Evolutionary conservation across 2,113 vertebrate species (phyloP).

Genomic region (Ondatra zibethicus): DNA sequence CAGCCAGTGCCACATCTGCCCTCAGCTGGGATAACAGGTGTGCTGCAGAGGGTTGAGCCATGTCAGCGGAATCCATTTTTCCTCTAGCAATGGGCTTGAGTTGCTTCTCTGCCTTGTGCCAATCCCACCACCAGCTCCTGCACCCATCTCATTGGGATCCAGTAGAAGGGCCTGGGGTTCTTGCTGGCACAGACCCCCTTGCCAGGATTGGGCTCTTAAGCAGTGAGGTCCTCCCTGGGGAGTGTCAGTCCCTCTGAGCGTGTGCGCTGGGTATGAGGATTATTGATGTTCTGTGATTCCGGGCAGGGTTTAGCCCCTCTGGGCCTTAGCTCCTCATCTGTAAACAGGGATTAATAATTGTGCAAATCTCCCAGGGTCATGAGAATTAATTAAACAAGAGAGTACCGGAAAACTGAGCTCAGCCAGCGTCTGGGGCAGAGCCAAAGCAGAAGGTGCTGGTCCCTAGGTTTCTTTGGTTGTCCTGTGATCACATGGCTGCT

Average conservation of each 20-base stretch:
- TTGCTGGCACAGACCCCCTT: background rate
- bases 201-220: background rate
- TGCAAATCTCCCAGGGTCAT: background rate
- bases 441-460: background rate
- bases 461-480: background rate
- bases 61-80: background rate
- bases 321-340: background rate
- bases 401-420: background rate
- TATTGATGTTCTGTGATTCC: background rate
- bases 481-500: background rate
- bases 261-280: background rate
- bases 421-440: background rate
- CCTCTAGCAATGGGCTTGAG: rapidly evolving
- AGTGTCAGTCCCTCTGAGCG: background rate
- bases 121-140: background rate
- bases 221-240: background rate
- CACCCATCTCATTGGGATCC: background rate
- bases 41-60: background rate
- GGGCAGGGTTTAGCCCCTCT: background rate
- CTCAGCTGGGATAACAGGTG: background rate
- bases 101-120: background rate
- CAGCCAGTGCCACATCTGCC: background rate
- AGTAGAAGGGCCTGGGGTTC: background rate
- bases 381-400: background rate
- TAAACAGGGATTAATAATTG: background rate